Evolutionary conservation across 2,113 vertebrate species (phyloP), one percentile per base, ranked within the genome.

Genomic region (Columbina picui): DNA sequence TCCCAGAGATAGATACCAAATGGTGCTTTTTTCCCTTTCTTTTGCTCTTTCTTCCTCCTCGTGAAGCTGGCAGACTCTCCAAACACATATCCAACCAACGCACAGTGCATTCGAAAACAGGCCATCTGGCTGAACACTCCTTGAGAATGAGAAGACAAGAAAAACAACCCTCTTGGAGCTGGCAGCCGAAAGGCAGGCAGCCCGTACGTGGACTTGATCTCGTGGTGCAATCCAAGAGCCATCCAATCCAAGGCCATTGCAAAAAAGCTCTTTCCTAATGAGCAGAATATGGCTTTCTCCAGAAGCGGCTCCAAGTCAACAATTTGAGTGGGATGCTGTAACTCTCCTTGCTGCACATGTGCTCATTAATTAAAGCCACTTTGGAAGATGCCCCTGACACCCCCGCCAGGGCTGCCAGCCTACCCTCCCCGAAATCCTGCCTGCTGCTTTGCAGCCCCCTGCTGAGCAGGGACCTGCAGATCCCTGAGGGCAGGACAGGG

Each of bases 71-170:
- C 97, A 97, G 96, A 96, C 96, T 94, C 97, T 97, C 95, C 94
- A 97, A 97, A 90, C 97, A 97, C 97, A 97, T 93, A 97, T 97
- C 97, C 97, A 97, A 97, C 97, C 97, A 97, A 97, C 97, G 97
- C 97, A 97, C 96, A 96, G 96, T 92, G 96, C 97, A 95, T 97
- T 97, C 93, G 41, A 97, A 97, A 96, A 97, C 96, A 96, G 96
- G 92, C 97, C 97, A 97, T 97, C 97, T 97, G 97, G 97, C 97
- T 96, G 92, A 96, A 92, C 94, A 78, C 97, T 97, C 95, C 97
- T 97, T 97, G 96, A 95, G 96, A 97, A 97, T 84, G 92, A 96
- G 97, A 95, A 96, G 97, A 96, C 90, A 97, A 97, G 96, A 97
- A 97, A 97, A 97, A 97, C 97, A 97, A 97, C 95, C 93, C 95